These are phyloP conservation scores for Rhogogaster chlorosoma DNA, from an alignment of 2,888 invertebrate genomes.

Conservation along the genomic window DNA sequence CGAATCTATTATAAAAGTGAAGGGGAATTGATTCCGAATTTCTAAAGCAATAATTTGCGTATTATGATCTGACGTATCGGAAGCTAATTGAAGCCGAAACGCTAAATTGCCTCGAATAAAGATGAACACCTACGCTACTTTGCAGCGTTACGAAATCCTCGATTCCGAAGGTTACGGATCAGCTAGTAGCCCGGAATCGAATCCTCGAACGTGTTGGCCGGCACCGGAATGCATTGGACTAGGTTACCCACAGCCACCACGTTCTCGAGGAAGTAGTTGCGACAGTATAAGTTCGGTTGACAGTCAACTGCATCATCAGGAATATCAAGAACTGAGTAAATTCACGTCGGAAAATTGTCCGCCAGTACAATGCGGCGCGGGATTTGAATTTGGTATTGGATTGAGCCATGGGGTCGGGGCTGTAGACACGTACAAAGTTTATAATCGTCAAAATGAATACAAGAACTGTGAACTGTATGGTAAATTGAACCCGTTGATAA, in stretches of 20 bases:
- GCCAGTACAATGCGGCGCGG: background rate
- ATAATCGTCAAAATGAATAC: constrained; percentile 17
- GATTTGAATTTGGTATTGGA: background rate
- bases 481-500: background rate
- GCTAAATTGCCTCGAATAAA: background rate
- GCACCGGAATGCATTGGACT: constrained; percentile 58
- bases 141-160: constrained; percentile 70
- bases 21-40: background rate
- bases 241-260: constrained; percentile 70
- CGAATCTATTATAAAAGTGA: background rate
- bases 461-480: background rate
- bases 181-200: constrained; percentile 74
- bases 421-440: background rate
- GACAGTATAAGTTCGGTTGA: constrained; percentile 72
- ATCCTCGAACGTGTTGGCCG: constrained; percentile 65
- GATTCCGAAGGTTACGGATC: constrained; percentile 75
- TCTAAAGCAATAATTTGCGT: background rate
- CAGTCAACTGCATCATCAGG: constrained; percentile 67
- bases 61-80: constrained; percentile 11
- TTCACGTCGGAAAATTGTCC: constrained; percentile 42
- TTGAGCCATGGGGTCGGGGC: background rate
- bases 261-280: constrained; percentile 73
- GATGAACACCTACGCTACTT: constrained; percentile 64
- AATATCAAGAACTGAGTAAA: constrained; percentile 64
- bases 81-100: background rate